Evolutionary conservation across 1,140 invertebrate genomes (phyloP).

Genomic region (Drosophila subpulchrella): DNA sequence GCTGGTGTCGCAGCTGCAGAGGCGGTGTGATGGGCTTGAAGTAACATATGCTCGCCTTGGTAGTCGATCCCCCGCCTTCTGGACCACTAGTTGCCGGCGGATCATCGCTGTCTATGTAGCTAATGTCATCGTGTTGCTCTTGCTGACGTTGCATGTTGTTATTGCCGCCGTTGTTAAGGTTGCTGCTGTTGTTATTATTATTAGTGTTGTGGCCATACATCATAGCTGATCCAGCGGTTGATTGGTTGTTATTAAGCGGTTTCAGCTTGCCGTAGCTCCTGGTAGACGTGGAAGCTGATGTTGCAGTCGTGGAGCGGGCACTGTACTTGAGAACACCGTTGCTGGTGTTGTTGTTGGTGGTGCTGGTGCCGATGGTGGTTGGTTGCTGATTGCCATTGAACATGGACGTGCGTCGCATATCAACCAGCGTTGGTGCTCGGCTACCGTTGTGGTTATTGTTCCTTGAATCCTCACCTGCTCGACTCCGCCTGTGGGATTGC

Average conservation of each 20-base stretch:
- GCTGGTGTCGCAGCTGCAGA: constrained; percentile 34
- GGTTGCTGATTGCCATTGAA: constrained; percentile 69
- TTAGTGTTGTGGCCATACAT: constrained; percentile 22
- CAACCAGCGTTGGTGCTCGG: constrained; percentile 33
- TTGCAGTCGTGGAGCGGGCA: constrained; percentile 11
- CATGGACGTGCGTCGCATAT: constrained; percentile 70
- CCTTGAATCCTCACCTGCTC: constrained; percentile 45
- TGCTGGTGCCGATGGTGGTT: constrained; percentile 39
- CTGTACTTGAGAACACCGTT: constrained; percentile 35
- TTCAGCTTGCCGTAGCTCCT: constrained; percentile 59
- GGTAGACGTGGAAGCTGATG: constrained; percentile 21
- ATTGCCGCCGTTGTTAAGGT: constrained; percentile 32
- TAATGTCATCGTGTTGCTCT: constrained; percentile 78
- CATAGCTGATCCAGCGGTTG: constrained; percentile 6
- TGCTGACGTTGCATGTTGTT: constrained; percentile 67
- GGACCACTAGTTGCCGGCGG: constrained; percentile 33
- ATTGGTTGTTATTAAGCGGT: constrained; percentile 13
- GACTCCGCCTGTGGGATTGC: constrained; percentile 30
- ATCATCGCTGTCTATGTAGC: constrained; percentile 83
- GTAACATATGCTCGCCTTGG: constrained; percentile 51
- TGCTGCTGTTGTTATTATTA: constrained; percentile 16
- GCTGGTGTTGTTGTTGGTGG: constrained; percentile 18
- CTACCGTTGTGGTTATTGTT: constrained; percentile 41
- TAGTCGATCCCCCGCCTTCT: neutral
- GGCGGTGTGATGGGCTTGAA: constrained; percentile 71